These are phyloP conservation scores for Chondrilla cf. caribensis DNA, from an alignment of 37 sponge, comb jelly and placozoan genomes.

Conservation along the genomic window DNA sequence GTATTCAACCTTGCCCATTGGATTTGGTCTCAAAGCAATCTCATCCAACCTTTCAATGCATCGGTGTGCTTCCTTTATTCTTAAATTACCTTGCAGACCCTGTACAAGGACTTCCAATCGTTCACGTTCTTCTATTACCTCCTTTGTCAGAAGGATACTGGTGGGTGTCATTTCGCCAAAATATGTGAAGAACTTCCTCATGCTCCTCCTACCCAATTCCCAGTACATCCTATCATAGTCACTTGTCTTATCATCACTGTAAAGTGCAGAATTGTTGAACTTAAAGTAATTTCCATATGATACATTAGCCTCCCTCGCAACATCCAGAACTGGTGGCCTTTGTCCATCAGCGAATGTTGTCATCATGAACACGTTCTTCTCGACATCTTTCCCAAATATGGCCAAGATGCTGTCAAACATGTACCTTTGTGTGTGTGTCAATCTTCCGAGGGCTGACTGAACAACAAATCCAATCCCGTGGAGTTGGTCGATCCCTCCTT, in stretches of 20 bases:
- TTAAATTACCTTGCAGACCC: slow-evolving; percentile 29
- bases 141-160: slow-evolving; percentile 53
- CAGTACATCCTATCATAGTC: slow-evolving; percentile 52
- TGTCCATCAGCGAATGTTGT: slow-evolving; percentile 75
- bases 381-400: slow-evolving; percentile 36
- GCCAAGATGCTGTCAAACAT: slow-evolving; percentile 60
- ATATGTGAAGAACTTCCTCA: slow-evolving; percentile 38
- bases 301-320: slow-evolving; percentile 40
- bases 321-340: slow-evolving; percentile 57
- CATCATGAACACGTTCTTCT: slow-evolving; percentile 59
- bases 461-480: slow-evolving; percentile 59
- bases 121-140: slow-evolving; percentile 55
- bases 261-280: slow-evolving; percentile 66
- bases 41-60: background rate
- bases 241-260: background rate
- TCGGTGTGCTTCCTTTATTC: background rate
- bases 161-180: background rate
- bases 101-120: slow-evolving; percentile 43
- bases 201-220: slow-evolving; percentile 55
- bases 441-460: slow-evolving; percentile 51
- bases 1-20: background rate
- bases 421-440: slow-evolving; percentile 55
- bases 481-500: slow-evolving; percentile 41
- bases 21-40: slow-evolving; percentile 14
- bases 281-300: slow-evolving; percentile 24